Percentiles rank a stretch among this genome's conserved stretches.
Evolutionary conservation across 2,113 vertebrate genomes (phyloP).

Genomic region (Barbus barbus): DNA sequence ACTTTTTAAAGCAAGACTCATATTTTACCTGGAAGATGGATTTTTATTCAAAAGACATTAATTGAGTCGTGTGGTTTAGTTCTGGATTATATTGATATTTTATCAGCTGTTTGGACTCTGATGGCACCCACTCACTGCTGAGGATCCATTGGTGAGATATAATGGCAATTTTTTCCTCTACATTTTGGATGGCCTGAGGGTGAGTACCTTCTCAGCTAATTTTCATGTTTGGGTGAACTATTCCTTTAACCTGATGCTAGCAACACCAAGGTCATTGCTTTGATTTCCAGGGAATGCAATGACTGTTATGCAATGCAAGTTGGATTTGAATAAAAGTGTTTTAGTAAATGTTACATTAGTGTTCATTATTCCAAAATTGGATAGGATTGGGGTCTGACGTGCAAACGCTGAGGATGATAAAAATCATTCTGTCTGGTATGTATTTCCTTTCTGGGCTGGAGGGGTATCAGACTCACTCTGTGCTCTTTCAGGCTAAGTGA

Average conservation of each 20-base stretch:
- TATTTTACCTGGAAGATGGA: no score
- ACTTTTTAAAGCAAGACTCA: no score
- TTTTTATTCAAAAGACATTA: no score
- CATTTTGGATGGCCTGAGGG: background rate
- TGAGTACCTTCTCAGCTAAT: no score
- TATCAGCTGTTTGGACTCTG: background rate
- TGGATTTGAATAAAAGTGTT: background rate
- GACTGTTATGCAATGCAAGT: background rate
- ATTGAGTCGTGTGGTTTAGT: background rate
- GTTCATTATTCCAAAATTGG: background rate
- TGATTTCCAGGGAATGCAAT: background rate
- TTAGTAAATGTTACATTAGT: background rate
- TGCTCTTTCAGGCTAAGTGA: constrained; percentile 50
- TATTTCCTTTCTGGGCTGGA: constrained; percentile 58
- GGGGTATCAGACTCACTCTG: constrained; percentile 61
- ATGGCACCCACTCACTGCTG: background rate
- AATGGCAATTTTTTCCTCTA: background rate
- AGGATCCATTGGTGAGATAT: no score
- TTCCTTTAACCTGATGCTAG: background rate
- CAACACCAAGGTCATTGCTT: background rate
- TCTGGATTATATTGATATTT: background rate
- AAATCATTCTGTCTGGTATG: constrained; percentile 64
- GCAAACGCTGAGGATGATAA: constrained; percentile 58
- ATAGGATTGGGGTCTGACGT: constrained; percentile 15
- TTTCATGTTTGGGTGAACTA: background rate